Base-by-base conservation (phyloP, 1,140 invertebrate genomes). In the Thalassaphorura encarpata region DNA sequence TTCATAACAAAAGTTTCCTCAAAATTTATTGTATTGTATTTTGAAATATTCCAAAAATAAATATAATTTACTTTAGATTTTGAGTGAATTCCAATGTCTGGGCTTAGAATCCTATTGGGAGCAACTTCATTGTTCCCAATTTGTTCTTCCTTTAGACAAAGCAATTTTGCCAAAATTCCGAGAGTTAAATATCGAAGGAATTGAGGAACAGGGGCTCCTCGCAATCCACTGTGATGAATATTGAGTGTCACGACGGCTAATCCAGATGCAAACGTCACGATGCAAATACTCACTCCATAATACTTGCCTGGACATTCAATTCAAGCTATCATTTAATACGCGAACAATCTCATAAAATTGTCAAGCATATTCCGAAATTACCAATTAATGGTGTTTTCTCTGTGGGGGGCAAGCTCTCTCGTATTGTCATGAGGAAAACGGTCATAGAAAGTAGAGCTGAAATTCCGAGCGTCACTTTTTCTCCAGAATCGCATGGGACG, bases 381-480 rank as follows among this genome's bases (percentile, higher is more conserved):
- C 89, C 90, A 63, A 94, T 91, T 19, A 94, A 75, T 3, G 89
- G 89, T 1, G 85, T 89, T 70, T 93, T 90, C 66, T 91, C 88
- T 1, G 89, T 92, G 0, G 89, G 89, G n/a, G 89, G 89, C 66
- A 93, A 75, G 42, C 83, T 87, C 69, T 94, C 89, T 48, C 88
- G 74, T 19, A 94, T 91, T 16, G 90, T 86, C 89, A 94, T 93
- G 2, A 94, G 75, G 70, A 93, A 93, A 11, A 94, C 89, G 0
- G 89, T 92, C 84, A 93, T 92, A 3, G 88, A 91, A 3, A 94
- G 77, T 1, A 94, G 75, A 1, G 89, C 88, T 47, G 87, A 90
- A 56, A 93, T 92, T 21, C 89, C 87, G 24, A 88, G 73, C 11
- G 57, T 63, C 23, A 63, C 85, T 71, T 92, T 92, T 70, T 93